Conservation (phyloP, 2,113 vertebrate genomes). For the Macrotis lagotis region DNA sequence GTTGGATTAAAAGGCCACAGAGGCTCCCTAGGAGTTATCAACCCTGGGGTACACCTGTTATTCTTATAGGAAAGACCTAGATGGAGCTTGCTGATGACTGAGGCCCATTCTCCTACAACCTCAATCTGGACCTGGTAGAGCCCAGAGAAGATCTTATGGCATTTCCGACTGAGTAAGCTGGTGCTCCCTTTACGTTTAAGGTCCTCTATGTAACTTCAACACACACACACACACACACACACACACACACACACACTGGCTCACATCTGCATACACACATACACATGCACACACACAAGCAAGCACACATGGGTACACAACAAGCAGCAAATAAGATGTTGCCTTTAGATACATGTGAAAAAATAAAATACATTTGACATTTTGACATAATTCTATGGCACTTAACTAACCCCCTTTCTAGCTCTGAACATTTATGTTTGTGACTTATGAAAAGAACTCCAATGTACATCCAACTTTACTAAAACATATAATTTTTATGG, state of each 20-base stretch:
- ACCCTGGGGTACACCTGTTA: conserved; percentile 3
- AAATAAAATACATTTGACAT: not conserved
- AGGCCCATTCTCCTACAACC: conserved; percentile 32
- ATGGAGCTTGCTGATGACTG: conserved; percentile 17
- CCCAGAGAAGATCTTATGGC: conserved; percentile 29
- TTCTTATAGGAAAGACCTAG: conserved; percentile 32
- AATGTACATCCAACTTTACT: not conserved
- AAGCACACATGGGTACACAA: too few species aligned
- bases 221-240: not conserved
- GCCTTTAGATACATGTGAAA: not conserved
- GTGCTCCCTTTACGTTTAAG: not conserved
- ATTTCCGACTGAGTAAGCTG: conserved; percentile 28
- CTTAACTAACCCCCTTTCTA: not conserved
- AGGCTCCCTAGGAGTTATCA: not conserved
- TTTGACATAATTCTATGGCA: not conserved
- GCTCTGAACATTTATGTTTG: not conserved
- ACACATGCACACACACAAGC: not conserved
- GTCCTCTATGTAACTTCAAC: not conserved
- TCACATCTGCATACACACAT: not conserved
- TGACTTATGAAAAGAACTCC: not conserved
- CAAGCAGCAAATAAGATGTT: not conserved
- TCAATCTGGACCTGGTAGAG: conserved; percentile 39
- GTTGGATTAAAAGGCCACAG: not conserved
- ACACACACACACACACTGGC: not conserved
- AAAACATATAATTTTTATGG: not conserved